Base-by-base conservation (phyloP, 2,888 invertebrate genomes). In the Colostygia pectinataria region DNA sequence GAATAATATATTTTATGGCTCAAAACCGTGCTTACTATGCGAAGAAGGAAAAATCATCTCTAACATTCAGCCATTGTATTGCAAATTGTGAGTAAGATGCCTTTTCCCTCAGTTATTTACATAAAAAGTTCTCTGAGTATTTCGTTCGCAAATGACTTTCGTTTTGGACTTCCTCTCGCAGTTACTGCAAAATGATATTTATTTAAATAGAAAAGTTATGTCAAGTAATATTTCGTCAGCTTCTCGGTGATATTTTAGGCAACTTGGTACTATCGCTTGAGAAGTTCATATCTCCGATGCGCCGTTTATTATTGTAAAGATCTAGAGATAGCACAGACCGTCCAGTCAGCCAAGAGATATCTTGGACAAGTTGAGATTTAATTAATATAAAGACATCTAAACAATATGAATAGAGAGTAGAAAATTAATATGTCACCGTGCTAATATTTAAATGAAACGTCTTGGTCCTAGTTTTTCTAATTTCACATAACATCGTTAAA, bases 1-100 rank as follows among this genome's bases (percentile, higher is more conserved):
- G 88, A 84, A 88, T 88, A 85, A 88, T 88, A 88, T 84, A 85
- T 83, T 84, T 87, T 83, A 85, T 84, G 77, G 77, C 71, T 74
- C 77, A 75, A 77, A 77, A 80, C 78, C 80, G 74, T 71, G 79
- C 81, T 85, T 83, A 81, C 84, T 80, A 80, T 80, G 78, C 83
- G 80, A 83, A 83, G 77, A 80, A 76, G 84, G 82, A 84, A 86
- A 87, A 84, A 88, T 86, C 83, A 86, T 86, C 77, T 82, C 80
- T 78, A 82, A 82, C 78, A 79, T 81, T 78, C 76, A 71, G 65
- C 85, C 73, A 88, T 88, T 89, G 88, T 89, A 82, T 86, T 85
- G 83, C 83, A 89, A 89, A 88, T 88, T 88, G 83, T 80, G 83
- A 80, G 75, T 78, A 80, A 81, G 80, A 76, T 75, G 79, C 76